These are phyloP conservation scores for Glyptemys insculpta DNA, from an alignment of 2,797 vertebrate genomes.

Conservation along the genomic window DNA sequence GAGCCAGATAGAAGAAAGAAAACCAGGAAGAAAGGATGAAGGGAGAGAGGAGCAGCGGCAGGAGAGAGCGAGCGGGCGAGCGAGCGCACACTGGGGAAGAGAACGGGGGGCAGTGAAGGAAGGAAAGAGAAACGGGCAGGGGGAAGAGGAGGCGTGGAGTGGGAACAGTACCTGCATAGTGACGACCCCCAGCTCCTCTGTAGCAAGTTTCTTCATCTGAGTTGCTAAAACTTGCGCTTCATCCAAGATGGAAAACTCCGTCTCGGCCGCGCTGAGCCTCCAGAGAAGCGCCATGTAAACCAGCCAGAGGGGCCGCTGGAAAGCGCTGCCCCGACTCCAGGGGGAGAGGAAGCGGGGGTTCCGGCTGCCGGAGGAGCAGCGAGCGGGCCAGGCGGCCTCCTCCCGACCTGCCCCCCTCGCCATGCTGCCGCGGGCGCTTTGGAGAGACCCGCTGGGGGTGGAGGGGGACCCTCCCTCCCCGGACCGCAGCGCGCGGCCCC, in stretches of 20 bases:
- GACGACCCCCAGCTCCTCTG: conserved; percentile 94
- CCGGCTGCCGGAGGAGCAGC: background rate
- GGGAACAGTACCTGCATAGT: conserved; percentile 92
- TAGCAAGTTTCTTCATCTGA: conserved; percentile 93
- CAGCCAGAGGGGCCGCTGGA: conserved; percentile 80
- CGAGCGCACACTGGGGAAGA: background rate
- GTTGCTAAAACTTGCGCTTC: conserved; percentile 93
- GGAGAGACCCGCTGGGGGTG: background rate
- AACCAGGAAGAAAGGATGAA: background rate
- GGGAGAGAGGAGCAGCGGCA: background rate
- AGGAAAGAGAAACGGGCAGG: background rate
- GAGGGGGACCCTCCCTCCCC: background rate
- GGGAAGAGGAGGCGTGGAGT: background rate
- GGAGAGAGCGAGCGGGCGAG: background rate
- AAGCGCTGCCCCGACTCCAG: conserved; percentile 24
- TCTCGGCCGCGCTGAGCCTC: conserved; percentile 85
- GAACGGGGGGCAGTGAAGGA: background rate
- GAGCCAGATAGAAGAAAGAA: background rate
- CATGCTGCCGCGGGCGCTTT: background rate
- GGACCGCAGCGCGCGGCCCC: conserved; percentile 23
- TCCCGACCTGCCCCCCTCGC: background rate
- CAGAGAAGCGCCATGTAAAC: conserved; percentile 81
- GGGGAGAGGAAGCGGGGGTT: background rate
- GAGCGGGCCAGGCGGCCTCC: background rate
- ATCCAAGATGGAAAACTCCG: conserved; percentile 95